phyloP scores from a whole-genome alignment of 2,888 invertebrate genomes.

The Epinotia demarniana region DNA sequence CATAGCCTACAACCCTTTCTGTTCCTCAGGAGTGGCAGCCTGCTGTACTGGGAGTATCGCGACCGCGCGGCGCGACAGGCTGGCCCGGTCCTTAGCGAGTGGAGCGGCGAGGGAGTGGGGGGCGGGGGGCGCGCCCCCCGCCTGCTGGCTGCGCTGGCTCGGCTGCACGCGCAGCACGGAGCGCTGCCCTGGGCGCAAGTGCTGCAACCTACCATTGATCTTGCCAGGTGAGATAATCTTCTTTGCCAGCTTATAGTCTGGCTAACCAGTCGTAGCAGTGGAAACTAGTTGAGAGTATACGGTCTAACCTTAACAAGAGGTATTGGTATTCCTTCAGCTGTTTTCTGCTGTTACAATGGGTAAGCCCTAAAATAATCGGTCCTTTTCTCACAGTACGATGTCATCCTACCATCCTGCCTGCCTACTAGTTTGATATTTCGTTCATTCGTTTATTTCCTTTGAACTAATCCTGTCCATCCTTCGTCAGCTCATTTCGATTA shows the following conservation, averaged over 20 bases:
- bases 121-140: slow-evolving; percentile 56
- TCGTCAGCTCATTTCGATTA: too few relatives aligned
- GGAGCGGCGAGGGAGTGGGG: slow-evolving; percentile 54
- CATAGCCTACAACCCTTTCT: background rate
- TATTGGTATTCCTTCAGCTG: too few relatives aligned
- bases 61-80: slow-evolving; percentile 80
- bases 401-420: too few relatives aligned
- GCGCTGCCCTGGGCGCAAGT: slow-evolving; percentile 66
- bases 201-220: slow-evolving; percentile 66
- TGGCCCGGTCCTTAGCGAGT: slow-evolving; percentile 80
- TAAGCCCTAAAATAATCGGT: too few relatives aligned
- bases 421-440: too few relatives aligned
- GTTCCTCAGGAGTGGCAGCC: slow-evolving; percentile 87
- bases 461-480: too few relatives aligned
- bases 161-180: slow-evolving; percentile 66
- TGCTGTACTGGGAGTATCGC: slow-evolving; percentile 89
- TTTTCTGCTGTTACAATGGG: too few relatives aligned
- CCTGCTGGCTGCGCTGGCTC: slow-evolving; percentile 67
- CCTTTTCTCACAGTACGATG: too few relatives aligned
- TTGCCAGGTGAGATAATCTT: slow-evolving; percentile 59
- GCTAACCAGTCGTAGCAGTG: too few relatives aligned
- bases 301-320: too few relatives aligned
- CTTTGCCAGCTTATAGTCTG: slow-evolving; percentile 58
- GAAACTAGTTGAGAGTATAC: too few relatives aligned
- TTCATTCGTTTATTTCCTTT: too few relatives aligned